Evolutionary conservation across 2,888 invertebrate genomes (phyloP).

Genomic region (Catocala fraxini): DNA sequence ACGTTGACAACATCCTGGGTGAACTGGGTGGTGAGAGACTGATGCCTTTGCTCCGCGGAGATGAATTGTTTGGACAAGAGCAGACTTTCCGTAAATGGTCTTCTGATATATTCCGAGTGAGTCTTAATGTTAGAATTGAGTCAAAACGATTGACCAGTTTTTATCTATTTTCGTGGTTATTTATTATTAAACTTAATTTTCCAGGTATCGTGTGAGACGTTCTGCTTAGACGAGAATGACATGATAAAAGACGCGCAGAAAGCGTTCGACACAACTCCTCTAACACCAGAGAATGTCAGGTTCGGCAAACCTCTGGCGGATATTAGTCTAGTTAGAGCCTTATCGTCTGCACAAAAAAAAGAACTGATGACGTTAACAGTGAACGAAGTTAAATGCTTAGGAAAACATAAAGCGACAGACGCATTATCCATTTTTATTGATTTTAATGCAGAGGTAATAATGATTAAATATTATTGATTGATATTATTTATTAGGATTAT

Average conservation of each 20-base stretch:
- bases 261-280: conserved; percentile 91
- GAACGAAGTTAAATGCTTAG: conserved; percentile 86
- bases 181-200: neutral
- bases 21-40: conserved; percentile 96
- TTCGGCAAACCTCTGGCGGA: conserved; percentile 87
- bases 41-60: conserved; percentile 93
- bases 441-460: conserved; percentile 71
- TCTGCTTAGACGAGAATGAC: conserved; percentile 96
- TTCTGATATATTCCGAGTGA: conserved; percentile 94
- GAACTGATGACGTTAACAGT: conserved; percentile 85
- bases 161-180: too few species aligned
- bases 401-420: conserved; percentile 83
- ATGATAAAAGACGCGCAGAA: conserved; percentile 93
- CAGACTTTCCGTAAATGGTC: conserved; percentile 97
- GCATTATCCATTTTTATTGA: conserved; percentile 88
- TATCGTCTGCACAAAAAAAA: conserved; percentile 73
- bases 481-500: too few species aligned
- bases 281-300: conserved; percentile 91
- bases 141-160: too few species aligned
- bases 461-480: too few species aligned
- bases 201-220: conserved; percentile 96
- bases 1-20: conserved; percentile 95
- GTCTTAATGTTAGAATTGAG: conserved; percentile 35
- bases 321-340: conserved; percentile 62
- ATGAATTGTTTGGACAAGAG: conserved; percentile 98